Evolutionary conservation across 2,797 vertebrate genomes (phyloP).

Genomic region (Dryobates pubescens): DNA sequence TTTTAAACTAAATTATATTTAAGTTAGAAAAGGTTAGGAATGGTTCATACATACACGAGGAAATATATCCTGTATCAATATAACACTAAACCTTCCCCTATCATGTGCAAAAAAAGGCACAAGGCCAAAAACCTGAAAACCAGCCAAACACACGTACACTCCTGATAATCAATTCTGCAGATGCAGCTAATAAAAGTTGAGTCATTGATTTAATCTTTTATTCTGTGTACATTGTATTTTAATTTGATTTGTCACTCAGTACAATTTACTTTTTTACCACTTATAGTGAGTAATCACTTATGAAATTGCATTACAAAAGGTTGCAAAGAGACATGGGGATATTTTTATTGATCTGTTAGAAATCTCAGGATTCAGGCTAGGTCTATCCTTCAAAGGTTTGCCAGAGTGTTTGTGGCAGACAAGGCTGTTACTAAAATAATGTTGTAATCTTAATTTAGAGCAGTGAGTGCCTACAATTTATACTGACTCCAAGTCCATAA

Average conservation of each 20-base stretch:
- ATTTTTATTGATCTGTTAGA: not conserved
- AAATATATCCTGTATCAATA: not conserved
- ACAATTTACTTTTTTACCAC: not conserved
- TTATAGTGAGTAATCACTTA: not conserved
- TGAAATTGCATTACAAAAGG: not conserved
- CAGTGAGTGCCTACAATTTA: not conserved
- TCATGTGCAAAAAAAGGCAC: not conserved
- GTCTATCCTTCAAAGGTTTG: not conserved
- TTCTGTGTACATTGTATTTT: not conserved
- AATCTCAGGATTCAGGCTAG: not conserved
- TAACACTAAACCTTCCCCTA: not conserved
- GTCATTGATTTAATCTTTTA: not conserved
- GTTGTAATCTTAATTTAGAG: not conserved
- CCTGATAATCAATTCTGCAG: not conserved
- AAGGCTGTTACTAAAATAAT: not conserved
- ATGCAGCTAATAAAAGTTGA: not conserved
- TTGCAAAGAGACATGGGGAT: not conserved
- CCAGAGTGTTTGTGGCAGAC: not conserved
- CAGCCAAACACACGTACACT: not conserved
- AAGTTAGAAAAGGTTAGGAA: not conserved
- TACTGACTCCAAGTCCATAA: not conserved
- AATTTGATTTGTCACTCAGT: not conserved
- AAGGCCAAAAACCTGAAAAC: not conserved
- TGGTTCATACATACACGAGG: fast-evolving
- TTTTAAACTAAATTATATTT: not conserved